These are phyloP conservation scores for Hemiscyllium ocellatum DNA, from an alignment of 2,113 vertebrate genomes.

Conservation along the genomic window DNA sequence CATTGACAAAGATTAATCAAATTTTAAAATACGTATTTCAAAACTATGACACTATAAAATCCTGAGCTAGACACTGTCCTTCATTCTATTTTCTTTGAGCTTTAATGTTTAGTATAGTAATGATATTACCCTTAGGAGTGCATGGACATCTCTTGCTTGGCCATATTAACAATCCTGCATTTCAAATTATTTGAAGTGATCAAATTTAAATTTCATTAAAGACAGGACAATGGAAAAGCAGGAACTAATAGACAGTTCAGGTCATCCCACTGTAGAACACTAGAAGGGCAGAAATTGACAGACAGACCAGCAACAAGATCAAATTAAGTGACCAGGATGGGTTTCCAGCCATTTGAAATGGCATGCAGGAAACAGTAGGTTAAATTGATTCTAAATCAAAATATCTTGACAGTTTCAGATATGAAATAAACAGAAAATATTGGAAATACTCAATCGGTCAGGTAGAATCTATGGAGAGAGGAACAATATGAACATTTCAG, in stretches of 20 bases:
- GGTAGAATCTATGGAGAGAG: neutral
- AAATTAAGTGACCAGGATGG: neutral
- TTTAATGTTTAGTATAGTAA: neutral
- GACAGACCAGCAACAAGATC: neutral
- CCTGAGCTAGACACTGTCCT: neutral
- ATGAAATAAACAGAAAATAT: neutral
- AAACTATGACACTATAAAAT: neutral
- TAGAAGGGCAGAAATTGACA: neutral
- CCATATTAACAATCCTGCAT: neutral
- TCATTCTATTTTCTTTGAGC: neutral
- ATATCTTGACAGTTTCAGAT: neutral
- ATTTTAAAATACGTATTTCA: neutral
- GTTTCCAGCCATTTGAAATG: neutral
- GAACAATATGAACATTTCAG: neutral
- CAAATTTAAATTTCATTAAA: neutral
- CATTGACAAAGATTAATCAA: neutral
- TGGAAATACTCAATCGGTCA: neutral
- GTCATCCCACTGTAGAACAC: neutral
- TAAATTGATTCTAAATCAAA: neutral
- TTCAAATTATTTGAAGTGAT: neutral
- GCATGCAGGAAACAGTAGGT: neutral
- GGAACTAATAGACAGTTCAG: neutral
- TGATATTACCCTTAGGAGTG: neutral
- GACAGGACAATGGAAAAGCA: neutral
- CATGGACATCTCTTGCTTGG: neutral